Percentiles rank a stretch among this genome's conserved stretches.
Evolutionary conservation across 2,888 invertebrate genomes (phyloP).

Genomic region (Operophtera brumata): DNA sequence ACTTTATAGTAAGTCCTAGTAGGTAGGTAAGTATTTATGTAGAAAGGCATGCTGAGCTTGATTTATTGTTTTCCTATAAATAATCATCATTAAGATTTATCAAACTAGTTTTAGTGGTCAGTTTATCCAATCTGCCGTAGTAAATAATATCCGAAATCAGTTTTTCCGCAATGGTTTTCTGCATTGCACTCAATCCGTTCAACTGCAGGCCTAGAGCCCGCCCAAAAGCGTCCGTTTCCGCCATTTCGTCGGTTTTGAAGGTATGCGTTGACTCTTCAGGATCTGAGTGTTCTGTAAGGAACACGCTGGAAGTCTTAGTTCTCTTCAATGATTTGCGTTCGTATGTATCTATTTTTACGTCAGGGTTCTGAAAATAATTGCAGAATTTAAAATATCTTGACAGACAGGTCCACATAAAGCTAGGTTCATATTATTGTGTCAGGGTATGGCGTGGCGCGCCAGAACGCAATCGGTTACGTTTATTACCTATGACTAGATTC

Average conservation of each 20-base stretch:
- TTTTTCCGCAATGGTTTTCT: conserved; percentile 32
- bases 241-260: neutral
- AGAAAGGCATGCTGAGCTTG: no score
- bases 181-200: conserved; percentile 9
- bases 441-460: no score
- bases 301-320: neutral
- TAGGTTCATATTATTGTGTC: no score
- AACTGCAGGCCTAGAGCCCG: conserved; percentile 13
- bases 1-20: no score
- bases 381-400: no score
- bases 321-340: neutral
- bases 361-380: neutral
- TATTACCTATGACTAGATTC: no score
- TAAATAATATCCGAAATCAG: conserved; percentile 33
- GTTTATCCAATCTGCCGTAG: conserved; percentile 25
- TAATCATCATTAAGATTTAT: conserved; percentile 11
- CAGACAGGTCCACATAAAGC: no score
- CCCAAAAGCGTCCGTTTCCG: conserved; percentile 15
- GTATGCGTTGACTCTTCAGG: conserved; percentile 5
- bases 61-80: no score
- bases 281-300: neutral
- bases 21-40: no score
- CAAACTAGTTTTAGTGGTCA: conserved; percentile 19
- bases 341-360: neutral
- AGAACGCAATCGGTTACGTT: no score